These are phyloP conservation scores for Trichogramma evanescens DNA, from an alignment of 2,888 invertebrate species.

Conservation along the genomic window DNA sequence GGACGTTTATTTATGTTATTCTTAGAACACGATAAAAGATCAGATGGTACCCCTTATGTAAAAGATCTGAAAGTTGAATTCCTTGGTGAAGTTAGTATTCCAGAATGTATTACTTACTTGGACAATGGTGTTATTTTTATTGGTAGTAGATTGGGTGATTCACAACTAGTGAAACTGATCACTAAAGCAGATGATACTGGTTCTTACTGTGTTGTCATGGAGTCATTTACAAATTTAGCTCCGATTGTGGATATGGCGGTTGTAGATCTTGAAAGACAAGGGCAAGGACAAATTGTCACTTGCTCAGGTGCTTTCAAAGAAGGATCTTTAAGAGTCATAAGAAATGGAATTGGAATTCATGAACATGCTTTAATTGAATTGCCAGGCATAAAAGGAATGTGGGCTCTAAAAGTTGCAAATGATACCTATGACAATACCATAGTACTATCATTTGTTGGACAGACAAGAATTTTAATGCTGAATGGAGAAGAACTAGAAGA, in stretches of 20 bases:
- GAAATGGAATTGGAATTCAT: constrained; percentile 98
- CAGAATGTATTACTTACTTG: constrained; percentile 94
- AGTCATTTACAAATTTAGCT: constrained; percentile 93
- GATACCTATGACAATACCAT: constrained; percentile 75
- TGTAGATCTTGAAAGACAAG: constrained; percentile 92
- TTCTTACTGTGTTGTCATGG: constrained; percentile 89
- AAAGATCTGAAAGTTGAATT: constrained; percentile 91
- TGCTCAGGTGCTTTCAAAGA: constrained; percentile 97
- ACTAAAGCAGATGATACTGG: constrained; percentile 76
- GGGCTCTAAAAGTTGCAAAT: constrained; percentile 78
- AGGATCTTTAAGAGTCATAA: constrained; percentile 91
- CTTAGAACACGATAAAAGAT: constrained; percentile 73
- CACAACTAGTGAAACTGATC: constrained; percentile 85
- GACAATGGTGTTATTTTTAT: constrained; percentile 97
- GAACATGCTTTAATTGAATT: constrained; percentile 97
- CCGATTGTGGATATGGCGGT: constrained; percentile 98
- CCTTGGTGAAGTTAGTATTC: constrained; percentile 85
- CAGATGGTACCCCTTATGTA: constrained; percentile 70
- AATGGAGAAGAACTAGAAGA: constrained; percentile 97
- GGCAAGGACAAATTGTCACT: constrained; percentile 95
- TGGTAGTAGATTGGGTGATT: constrained; percentile 94
- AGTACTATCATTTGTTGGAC: constrained; percentile 93
- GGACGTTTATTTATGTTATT: constrained; percentile 94
- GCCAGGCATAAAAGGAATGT: constrained; percentile 95
- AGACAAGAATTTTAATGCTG: constrained; percentile 82